Conservation (phyloP, 1,140 invertebrate genomes). For the Ostrea denselamellosa region DNA sequence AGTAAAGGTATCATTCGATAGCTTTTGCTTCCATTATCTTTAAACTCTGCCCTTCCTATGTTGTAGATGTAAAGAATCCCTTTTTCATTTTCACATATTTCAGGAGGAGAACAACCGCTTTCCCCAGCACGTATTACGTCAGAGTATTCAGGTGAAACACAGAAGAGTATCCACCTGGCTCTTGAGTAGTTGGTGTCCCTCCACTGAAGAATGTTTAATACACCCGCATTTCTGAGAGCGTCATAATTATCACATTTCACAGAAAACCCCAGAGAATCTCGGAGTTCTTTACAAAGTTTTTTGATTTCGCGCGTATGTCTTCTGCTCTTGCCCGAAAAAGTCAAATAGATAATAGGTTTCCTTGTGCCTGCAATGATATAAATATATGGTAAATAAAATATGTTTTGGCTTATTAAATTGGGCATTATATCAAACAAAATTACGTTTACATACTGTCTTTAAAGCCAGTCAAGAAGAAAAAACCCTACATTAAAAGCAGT, state of each 20-base stretch:
- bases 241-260: not conserved
- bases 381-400: not conserved
- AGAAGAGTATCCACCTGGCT: constrained; percentile 1
- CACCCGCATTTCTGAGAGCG: not conserved
- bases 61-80: not conserved
- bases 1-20: not conserved
- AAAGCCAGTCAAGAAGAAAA: too few species aligned
- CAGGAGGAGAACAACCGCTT: not conserved
- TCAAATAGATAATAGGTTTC: constrained; percentile 1
- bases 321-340: not conserved
- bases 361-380: not conserved
- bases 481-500: too few species aligned
- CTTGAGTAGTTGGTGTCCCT: not conserved
- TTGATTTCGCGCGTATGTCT: not conserved
- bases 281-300: not conserved
- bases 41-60: not conserved
- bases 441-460: too few species aligned
- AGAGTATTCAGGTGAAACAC: not conserved
- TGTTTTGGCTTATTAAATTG: not conserved
- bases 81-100: not conserved
- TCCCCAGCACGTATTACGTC: not conserved
- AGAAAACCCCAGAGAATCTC: not conserved
- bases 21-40: not conserved
- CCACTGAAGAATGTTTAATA: not conserved
- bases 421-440: too few species aligned